Evolutionary conservation across 2,113 vertebrate genomes (phyloP).

Genomic region (Suncus etruscus): DNA sequence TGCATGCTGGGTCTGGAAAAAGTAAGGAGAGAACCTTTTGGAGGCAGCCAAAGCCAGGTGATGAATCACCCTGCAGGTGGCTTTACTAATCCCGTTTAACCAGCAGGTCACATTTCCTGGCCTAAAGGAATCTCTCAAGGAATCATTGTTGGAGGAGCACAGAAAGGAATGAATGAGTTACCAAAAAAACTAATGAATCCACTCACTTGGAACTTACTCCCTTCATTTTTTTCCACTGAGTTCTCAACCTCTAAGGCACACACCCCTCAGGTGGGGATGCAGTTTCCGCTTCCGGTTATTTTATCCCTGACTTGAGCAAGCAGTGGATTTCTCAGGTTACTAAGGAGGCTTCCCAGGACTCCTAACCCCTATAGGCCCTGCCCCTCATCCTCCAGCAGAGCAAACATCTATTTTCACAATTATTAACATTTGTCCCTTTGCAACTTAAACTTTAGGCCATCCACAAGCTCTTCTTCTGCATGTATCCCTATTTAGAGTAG

Average conservation of each 20-base stretch:
- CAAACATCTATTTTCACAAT: background rate
- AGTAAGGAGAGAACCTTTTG: background rate
- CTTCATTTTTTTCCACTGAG: background rate
- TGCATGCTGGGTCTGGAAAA: background rate
- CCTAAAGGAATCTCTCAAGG: background rate
- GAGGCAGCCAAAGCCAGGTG: background rate
- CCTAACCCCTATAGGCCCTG: background rate
- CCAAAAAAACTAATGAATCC: background rate
- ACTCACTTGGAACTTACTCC: background rate
- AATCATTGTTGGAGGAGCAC: conserved; percentile 20
- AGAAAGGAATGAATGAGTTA: conserved; percentile 1
- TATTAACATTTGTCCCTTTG: background rate
- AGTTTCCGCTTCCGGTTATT: background rate
- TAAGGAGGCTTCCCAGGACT: background rate
- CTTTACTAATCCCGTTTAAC: conserved; percentile 8
- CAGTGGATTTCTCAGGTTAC: background rate
- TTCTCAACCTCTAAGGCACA: background rate
- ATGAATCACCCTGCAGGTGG: background rate
- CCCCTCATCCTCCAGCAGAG: background rate
- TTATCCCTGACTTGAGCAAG: background rate
- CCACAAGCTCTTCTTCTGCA: background rate
- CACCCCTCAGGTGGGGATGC: background rate
- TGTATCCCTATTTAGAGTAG: background rate
- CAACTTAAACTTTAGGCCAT: background rate
- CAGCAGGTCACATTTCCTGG: background rate